These are phyloP conservation scores for Macrobrachium rosenbergii DNA, from an alignment of 1,140 invertebrate genomes.

Conservation along the genomic window DNA sequence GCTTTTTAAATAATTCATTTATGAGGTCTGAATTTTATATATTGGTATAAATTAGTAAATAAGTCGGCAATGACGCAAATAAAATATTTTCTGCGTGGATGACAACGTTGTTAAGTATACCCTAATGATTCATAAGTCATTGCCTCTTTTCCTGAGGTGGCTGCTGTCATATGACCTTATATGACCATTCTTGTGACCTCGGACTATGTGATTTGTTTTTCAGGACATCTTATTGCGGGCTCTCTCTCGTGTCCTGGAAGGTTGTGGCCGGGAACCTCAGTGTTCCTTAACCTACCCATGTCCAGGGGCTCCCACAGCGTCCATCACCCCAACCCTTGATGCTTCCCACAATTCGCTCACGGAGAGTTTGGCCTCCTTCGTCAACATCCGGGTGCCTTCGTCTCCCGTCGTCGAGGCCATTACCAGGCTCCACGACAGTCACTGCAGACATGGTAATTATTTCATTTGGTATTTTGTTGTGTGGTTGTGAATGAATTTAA, in stretches of 20 bases:
- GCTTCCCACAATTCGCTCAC: conserved; percentile 44
- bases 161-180: background rate
- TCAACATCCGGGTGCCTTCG: conserved; percentile 47
- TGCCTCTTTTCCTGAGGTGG: background rate
- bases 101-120: too few species aligned
- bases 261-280: conserved; percentile 39
- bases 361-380: conserved; percentile 49
- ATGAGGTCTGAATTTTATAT: too few species aligned
- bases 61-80: too few species aligned
- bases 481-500: conserved; percentile 1
- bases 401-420: conserved; percentile 50
- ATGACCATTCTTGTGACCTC: background rate
- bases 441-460: conserved; percentile 44
- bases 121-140: background rate
- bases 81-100: too few species aligned
- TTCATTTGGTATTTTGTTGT: background rate
- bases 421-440: conserved; percentile 44
- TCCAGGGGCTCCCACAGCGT: conserved; percentile 12
- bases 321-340: conserved; percentile 23
- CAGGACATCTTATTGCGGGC: conserved; percentile 38
- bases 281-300: conserved; percentile 40
- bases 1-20: background rate
- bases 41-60: too few species aligned
- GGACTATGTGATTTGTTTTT: background rate
- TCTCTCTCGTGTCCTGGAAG: conserved; percentile 37